phyloP scores from a whole-genome alignment of 2,888 invertebrate species.

The Andricus curvator region DNA sequence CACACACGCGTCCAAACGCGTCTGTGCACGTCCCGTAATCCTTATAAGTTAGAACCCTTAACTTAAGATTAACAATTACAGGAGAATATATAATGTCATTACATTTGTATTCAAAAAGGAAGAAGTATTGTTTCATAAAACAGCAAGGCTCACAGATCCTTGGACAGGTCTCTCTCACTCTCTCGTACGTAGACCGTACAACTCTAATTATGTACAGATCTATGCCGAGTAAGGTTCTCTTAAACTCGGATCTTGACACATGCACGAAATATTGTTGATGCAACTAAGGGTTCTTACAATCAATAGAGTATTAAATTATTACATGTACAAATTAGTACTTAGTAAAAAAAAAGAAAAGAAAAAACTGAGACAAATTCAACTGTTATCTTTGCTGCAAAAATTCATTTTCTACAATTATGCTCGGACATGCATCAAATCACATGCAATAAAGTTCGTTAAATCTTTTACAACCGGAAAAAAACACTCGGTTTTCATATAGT shows the following conservation, averaged over 20 bases:
- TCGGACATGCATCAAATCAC: slow-evolving; percentile 27
- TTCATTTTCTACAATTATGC: slow-evolving; percentile 40
- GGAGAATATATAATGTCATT: slow-evolving; percentile 62
- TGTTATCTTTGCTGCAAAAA: slow-evolving; percentile 42
- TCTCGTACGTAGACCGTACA: slow-evolving; percentile 41
- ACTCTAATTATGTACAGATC: slow-evolving; percentile 50
- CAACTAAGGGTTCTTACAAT: slow-evolving; percentile 66
- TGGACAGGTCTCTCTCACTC: slow-evolving; percentile 47
- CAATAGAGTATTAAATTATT: slow-evolving; percentile 71
- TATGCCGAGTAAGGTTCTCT: slow-evolving; percentile 36
- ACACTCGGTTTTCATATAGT: neutral
- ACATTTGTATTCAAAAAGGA: slow-evolving; percentile 58
- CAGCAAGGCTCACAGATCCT: slow-evolving; percentile 61
- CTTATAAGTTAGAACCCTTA: slow-evolving; percentile 64
- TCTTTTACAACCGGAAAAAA: slow-evolving; percentile 24
- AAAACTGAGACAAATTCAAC: slow-evolving; percentile 50
- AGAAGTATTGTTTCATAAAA: slow-evolving; percentile 60
- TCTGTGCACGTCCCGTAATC: slow-evolving; percentile 48
- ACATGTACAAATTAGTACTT: slow-evolving; percentile 68
- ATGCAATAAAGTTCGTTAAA: slow-evolving; percentile 32
- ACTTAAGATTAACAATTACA: slow-evolving; percentile 60
- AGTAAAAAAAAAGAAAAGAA: slow-evolving; percentile 64
- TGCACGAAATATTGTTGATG: slow-evolving; percentile 57
- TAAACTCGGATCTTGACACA: slow-evolving; percentile 34
- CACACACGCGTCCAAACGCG: slow-evolving; percentile 52